Evolutionary conservation across 2,888 invertebrate species (phyloP), one percentile per base, ranked within the genome.

Genomic region (Himalopsyche japonica): DNA sequence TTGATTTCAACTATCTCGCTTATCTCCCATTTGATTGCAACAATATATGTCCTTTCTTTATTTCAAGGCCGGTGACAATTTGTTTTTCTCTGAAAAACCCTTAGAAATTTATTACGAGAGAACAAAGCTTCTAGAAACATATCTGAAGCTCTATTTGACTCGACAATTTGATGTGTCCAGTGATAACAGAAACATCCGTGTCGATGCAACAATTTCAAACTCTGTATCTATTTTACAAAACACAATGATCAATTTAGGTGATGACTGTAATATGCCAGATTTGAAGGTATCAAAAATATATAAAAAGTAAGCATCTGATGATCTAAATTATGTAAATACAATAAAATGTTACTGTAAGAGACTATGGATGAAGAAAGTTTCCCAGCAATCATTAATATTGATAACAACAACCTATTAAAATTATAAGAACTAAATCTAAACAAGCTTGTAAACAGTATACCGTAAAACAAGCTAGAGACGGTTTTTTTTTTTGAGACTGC

Each of bases 21-120:
- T 15, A 15, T 43, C 15, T 43, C 43, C 37, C 43, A 15, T 43
- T 43, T 43, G 15, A 15, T 15, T 43, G 3, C 43, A 43, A 43
- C 15, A 15, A 43, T 43, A 80, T n/a, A 34, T 64, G 20, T 1
- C 0, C 20, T 34, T 80, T 76, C 18, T 20, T 27, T 34, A 24
- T 70, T 79, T 79, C 5, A 76, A 86, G 85, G 27, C 64, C 8
- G 80, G 64, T 3, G 77, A 82, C 15, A 80, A 81, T 12, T 30
- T 86, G 37, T 84, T 86, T 49, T 84, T 84, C n/a, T 84, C 80
- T 10, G 84, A 86, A 79, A 32, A 34, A 20, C 84, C 84, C 0
- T 78, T 84, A 57, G 82, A 86, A 32, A 78, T 80, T 6, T 86
- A 84, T 76, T 81, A 82, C n/a, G 79, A 81, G 27, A 82, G 78